Base-by-base conservation (phyloP, 92 coral and sea anemone genomes). In the Zoanthus gigantus region DNA sequence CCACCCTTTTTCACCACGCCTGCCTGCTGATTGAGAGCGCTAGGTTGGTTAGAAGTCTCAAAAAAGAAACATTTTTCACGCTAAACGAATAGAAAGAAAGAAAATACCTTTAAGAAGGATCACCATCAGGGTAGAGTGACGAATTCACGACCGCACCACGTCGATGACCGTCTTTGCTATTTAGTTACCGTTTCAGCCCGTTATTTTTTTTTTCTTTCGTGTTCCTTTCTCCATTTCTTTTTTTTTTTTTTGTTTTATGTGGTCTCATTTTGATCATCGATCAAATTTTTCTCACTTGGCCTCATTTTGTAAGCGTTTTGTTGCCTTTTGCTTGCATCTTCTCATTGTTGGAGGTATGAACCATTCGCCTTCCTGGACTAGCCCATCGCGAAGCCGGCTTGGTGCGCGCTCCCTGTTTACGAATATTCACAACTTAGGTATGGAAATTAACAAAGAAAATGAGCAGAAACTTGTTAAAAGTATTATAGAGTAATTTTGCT, bases 1-100 rank as follows among this genome's bases (percentile, higher is more conserved):
- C 14, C 74, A 8, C 47, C 15, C 7, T 10, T 31, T 31, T 69
- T 32, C 17, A 69, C 74, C 74, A 69, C 74, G 74, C 74, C 74
- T 69, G 74, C 74, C 74, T 69, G 74, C 74, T 69, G 74, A 30
- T 69, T 69, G 74, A 69, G 45, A 69, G 6, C 74, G 45, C 15
- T 69, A 69, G 74, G 34, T 30, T 69, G 74, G 74, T 44, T 69
- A 69, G 74, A 69, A 69, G 74, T 13, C 9, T 69, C 12, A 31
- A 69, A 13, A 4, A 30, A 30, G 74, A 31, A 69, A 69, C 2
- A 4, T 9, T 69, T 69, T 69, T 34, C 10, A 69, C 46, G 3
- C 15, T 31, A 30, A 30, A 0, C 9, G 45, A n/a, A 69, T 31
- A 69, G 46, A 69, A 69, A 34, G 17, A 69, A 69, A 31, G 16